These are phyloP conservation scores for Drosophila grimshawi DNA, from an alignment of 1,140 invertebrate species.

Conservation along the genomic window DNA sequence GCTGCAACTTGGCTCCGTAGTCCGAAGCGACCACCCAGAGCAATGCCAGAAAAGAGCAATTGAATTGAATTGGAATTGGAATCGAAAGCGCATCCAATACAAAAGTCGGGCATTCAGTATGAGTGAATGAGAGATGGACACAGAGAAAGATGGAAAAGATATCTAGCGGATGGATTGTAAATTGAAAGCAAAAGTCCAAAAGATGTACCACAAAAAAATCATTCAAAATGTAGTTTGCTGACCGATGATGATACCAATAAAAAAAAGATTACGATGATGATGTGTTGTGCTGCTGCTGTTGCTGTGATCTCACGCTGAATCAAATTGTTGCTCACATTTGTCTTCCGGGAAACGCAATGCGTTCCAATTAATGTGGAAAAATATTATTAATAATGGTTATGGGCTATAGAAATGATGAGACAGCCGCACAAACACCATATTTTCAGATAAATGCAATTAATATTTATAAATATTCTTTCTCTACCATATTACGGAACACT, in stretches of 20 bases:
- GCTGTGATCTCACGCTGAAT: conserved; percentile 27
- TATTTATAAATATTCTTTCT: conserved; percentile 35
- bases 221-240: conserved; percentile 10
- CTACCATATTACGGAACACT: conserved; percentile 35
- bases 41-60: conserved; percentile 21
- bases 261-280: conserved; percentile 17
- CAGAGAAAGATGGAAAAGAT: neutral
- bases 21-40: conserved; percentile 23
- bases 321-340: conserved; percentile 39
- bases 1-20: conserved; percentile 4
- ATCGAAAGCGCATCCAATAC: conserved; percentile 44
- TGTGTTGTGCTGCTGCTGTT: conserved; percentile 21
- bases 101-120: conserved; percentile 32
- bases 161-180: conserved; percentile 18
- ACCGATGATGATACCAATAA: conserved; percentile 20
- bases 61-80: conserved; percentile 48
- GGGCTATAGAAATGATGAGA: conserved; percentile 11
- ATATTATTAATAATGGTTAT: conserved; percentile 56
- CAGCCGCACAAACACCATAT: conserved; percentile 1
- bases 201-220: conserved; percentile 22
- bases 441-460: conserved; percentile 35
- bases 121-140: conserved; percentile 1
- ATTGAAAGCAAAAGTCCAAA: conserved; percentile 44
- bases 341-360: conserved; percentile 24
- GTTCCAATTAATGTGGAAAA: conserved; percentile 68